These are phyloP conservation scores for Tortrix viridana DNA, from an alignment of 2,888 invertebrate species.

Conservation along the genomic window DNA sequence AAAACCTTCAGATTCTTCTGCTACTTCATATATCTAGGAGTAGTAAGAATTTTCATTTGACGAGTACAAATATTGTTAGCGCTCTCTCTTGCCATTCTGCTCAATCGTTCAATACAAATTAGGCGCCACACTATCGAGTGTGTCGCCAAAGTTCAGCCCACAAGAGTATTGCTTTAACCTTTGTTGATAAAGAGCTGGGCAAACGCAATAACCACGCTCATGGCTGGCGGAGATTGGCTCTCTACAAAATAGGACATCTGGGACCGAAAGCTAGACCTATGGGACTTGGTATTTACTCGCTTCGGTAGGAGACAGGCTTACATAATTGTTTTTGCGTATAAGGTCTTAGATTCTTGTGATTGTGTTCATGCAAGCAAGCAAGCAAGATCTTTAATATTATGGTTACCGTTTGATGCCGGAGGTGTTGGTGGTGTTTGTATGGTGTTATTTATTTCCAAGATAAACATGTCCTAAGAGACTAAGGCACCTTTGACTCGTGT, in stretches of 20 bases:
- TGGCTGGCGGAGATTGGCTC: slow-evolving; percentile 29
- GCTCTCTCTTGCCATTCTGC: too few relatives aligned
- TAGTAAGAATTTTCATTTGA: not conserved
- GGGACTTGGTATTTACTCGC: slow-evolving; percentile 6
- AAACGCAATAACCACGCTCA: slow-evolving; percentile 28
- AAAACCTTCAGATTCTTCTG: too few relatives aligned
- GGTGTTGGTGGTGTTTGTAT: too few relatives aligned
- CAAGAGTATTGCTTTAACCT: slow-evolving; percentile 19
- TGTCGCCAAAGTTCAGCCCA: slow-evolving; percentile 3
- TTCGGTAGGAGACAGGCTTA: not conserved
- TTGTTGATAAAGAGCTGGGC: slow-evolving; percentile 9
- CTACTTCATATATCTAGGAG: too few relatives aligned
- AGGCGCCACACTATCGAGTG: not conserved
- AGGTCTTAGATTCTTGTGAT: not conserved
- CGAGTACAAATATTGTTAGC: too few relatives aligned
- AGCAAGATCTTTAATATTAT: not conserved
- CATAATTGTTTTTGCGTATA: slow-evolving; percentile 16
- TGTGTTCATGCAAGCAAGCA: not conserved
- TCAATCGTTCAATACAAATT: not conserved
- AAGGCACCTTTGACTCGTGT: too few relatives aligned
- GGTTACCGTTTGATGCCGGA: not conserved
- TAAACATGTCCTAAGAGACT: too few relatives aligned
- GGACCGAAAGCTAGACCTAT: slow-evolving; percentile 19
- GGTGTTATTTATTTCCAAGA: too few relatives aligned
- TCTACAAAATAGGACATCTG: slow-evolving; percentile 30